Conservation (phyloP, 2,888 invertebrate species). For the Drosophila acutilabella region DNA sequence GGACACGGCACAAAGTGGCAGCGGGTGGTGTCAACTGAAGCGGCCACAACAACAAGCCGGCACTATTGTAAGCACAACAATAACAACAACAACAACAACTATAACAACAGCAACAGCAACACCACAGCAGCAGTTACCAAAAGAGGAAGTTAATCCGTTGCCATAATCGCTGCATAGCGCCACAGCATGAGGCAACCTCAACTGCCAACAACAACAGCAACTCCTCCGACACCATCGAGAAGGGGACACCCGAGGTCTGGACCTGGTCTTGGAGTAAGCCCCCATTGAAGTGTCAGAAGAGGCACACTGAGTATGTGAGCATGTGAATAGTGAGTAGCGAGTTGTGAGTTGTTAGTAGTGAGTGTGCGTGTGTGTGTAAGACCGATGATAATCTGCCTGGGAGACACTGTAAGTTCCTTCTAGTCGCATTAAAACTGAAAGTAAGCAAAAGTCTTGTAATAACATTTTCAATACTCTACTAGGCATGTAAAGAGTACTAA, state of each 20-base stretch:
- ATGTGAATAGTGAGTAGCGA: conserved; percentile 2
- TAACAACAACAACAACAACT: conserved; percentile 26
- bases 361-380: conserved; percentile 17
- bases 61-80: conserved; percentile 53
- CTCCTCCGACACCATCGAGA: conserved; percentile 45
- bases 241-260: conserved; percentile 3
- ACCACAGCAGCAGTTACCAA: conserved; percentile 36
- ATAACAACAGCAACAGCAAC: conserved; percentile 6
- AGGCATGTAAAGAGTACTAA: too few species aligned
- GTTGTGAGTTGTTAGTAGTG: conserved; percentile 2
- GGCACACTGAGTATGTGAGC: conserved; percentile 44
- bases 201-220: conserved; percentile 40
- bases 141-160: conserved; percentile 78
- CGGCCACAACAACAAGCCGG: conserved; percentile 25
- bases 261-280: conserved; percentile 39
- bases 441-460: conserved; percentile 42
- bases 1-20: conserved; percentile 57
- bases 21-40: conserved; percentile 52
- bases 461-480: conserved; percentile 13
- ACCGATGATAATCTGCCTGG: conserved; percentile 59
- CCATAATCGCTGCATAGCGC: conserved; percentile 79
- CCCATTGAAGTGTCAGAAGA: conserved; percentile 76
- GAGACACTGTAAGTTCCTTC: conserved; percentile 33
- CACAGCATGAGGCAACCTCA: conserved; percentile 79
- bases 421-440: conserved; percentile 53